Evolutionary conservation across 2,113 vertebrate genomes (phyloP), one percentile per base, ranked within the genome.

Genomic region (Opisthocomus hoazin): DNA sequence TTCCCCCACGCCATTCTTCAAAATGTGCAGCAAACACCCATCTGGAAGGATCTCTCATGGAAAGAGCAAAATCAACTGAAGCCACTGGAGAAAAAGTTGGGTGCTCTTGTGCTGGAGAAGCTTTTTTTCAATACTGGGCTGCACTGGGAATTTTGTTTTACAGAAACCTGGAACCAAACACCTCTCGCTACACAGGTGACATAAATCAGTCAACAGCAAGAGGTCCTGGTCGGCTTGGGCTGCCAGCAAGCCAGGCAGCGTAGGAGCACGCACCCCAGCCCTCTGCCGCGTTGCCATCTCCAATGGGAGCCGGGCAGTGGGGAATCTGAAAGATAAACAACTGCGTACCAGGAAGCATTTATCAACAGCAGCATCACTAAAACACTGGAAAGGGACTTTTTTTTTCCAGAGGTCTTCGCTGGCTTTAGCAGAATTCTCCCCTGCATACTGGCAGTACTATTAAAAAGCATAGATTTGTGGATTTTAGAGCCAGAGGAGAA

Each of bases 401-500:
- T 50, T 78, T 30, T n/a, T 13, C 27, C 9, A 43, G 30, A 84
- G 32, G 16, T 53, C 57, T 71, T 84, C 77, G 71, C 48, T 2
- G 3, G 15, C 39, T 61, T 19, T 61, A 27, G 12, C 65, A 87
- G 53, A 79, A 94, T 89, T 87, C 5, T 32, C 10, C 48, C 20
- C 46, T 95, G 81, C 37, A 83, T 61, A 37, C 32, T n/a, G 29
- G 45, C 32, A 92, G 19, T 4, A 2, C 7, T 87, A 75, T 61
- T 79, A 87, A 64, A 91, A 94, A 74, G 21, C 84, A 68, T 13
- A 88, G 27, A 90, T 70, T 39, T 64, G 45, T 61, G 45, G 30
- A 81, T 79, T 94, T 94, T 89, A 91, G 65, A 91, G 50, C 57
- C 61, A 54, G 77, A 85, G 43, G 56, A 91, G 80, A 89, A 83